Base-by-base conservation (phyloP, 2,888 invertebrate species). In the Lepidocyrtoides sp. region DNA sequence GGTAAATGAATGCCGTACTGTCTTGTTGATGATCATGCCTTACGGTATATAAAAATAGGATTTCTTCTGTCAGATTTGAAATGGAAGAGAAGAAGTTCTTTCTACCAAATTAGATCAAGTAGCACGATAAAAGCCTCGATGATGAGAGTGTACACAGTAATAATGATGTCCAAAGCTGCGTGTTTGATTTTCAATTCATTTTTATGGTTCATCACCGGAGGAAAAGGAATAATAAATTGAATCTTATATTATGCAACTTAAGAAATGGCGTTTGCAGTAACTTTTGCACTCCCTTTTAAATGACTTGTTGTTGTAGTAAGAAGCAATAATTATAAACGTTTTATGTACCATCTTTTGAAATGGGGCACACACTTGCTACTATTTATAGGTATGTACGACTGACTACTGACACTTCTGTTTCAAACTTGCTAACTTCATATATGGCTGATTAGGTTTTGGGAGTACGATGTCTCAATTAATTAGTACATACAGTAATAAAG, bases 51-150 rank as follows among this genome's bases (percentile, higher is more conserved):
- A 69, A 48, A 48, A 36, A 12, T 57, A 36, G 32, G 85, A 41
- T 85, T 85, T 84, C 32, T 69, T 60, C 60, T 75, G 85, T 75
- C 75, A 54, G 44, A 75, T 36, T 85, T 23, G 32, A 51, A 84
- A 14, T 3, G 23, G 54, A 54, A 54, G n/a, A 10, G 51, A 77
- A 72, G 72, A 72, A 4, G 20, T 17, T 23, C 36, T 69, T 72
- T 84, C n/a, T 85, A 57, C 57, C 72, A 72, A 85, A 85, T 57
- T 63, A 57, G 85, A 85, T 72, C 85, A 72, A 57, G 32, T 20
- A 23, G 41, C 54, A 17, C 72, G 85, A 85, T 85, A 85, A 84
- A 48, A 83, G n/a, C n/a, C 2, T 12, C 29, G 69, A 36, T 75
- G 72, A 75, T 48, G 72, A 75, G 17, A 69, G 69, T 69, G n/a